Base-by-base conservation (phyloP, 2,797 vertebrate species). In the Micropoecilia bifurca region DNA sequence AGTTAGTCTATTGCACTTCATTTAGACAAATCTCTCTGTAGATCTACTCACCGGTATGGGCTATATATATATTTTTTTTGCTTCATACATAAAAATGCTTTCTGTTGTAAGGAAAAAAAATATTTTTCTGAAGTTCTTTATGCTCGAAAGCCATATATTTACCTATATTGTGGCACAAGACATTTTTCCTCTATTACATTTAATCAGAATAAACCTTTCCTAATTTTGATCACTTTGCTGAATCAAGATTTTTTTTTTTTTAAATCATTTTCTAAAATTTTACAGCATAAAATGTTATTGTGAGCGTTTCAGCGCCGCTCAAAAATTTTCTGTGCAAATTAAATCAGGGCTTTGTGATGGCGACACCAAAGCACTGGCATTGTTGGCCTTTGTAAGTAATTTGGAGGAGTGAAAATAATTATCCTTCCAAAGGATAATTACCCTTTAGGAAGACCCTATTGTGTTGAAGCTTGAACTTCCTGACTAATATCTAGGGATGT, bases 1-100 rank as follows among this genome's bases (percentile, higher is more conserved):
- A 73, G 78, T 83, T 71, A 61, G 59, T 61, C 30, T 33, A 18
- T 61, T 30, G 30, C 16, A 80, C 63, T n/a, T 82, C 71, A 81
- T 86, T 84, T 81, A 76, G 76, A 66, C 85, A 80, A 57, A 59
- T 83, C 0, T 78, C 28, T 76, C 22, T 66, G 48, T 50, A 41
- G 10, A 79, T 77, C n/a, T 43, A 33, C n/a, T 68, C 28, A 71
- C 57, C 41, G 68, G 18, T 20, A 28, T 66, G 16, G 18, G 18
- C 33, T 66, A 9, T 8, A 25, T 50, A 7, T 7, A 33, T 5
- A 22, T 18, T 78, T 73, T 16, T 36, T 73, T 43, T 48, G 13
- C 30, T 16, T 74, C 28, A 66, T 55, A 63, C 36, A 57, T 2
- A 36, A 28, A 59, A 41, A 73, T 39, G 47, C 33, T 68, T 33